Percentiles rank a stretch among this genome's conserved stretches.
These are phyloP conservation scores for Brachylomia viminalis DNA, from an alignment of 2,888 invertebrate genomes.

Conservation along the genomic window DNA sequence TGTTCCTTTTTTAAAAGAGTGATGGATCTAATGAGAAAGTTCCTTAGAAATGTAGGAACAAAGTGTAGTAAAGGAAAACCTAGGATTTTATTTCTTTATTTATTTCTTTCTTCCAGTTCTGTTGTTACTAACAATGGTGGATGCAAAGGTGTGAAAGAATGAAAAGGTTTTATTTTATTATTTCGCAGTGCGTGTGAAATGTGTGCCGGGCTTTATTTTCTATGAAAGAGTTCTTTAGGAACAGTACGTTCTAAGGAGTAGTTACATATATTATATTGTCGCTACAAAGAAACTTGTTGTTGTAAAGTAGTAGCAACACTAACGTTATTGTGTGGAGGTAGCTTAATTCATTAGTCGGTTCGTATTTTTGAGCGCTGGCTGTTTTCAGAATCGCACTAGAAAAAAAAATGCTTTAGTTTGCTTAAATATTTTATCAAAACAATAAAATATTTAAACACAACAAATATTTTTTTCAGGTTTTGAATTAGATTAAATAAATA, in stretches of 20 bases:
- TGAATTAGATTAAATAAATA: not conserved
- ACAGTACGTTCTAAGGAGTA: slow-evolving; percentile 11
- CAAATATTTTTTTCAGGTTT: no score
- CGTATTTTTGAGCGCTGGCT: not conserved
- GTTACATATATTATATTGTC: slow-evolving; percentile 21
- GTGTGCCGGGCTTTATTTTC: slow-evolving; percentile 43
- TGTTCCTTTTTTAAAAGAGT: slow-evolving; percentile 39
- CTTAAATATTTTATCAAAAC: no score
- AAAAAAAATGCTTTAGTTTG: not conserved
- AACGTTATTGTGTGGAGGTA: slow-evolving; percentile 7
- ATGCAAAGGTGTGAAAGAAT: slow-evolving; percentile 41
- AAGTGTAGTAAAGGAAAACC: slow-evolving; percentile 29
- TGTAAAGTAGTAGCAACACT: not conserved
- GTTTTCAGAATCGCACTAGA: not conserved
- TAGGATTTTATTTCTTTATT: slow-evolving; percentile 22
- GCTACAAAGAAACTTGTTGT: slow-evolving; percentile 5
- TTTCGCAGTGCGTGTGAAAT: slow-evolving; percentile 45
- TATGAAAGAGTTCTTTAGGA: slow-evolving; percentile 28
- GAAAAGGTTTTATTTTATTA: slow-evolving; percentile 45
- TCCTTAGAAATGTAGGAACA: slow-evolving; percentile 30
- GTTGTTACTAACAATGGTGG: slow-evolving; percentile 45
- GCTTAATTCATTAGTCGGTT: not conserved
- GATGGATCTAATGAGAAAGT: slow-evolving; percentile 49
- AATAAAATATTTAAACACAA: no score
- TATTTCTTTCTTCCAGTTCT: slow-evolving; percentile 27